Evolutionary conservation across 2,113 vertebrate genomes (phyloP).

Genomic region (Dromiciops gliroides): DNA sequence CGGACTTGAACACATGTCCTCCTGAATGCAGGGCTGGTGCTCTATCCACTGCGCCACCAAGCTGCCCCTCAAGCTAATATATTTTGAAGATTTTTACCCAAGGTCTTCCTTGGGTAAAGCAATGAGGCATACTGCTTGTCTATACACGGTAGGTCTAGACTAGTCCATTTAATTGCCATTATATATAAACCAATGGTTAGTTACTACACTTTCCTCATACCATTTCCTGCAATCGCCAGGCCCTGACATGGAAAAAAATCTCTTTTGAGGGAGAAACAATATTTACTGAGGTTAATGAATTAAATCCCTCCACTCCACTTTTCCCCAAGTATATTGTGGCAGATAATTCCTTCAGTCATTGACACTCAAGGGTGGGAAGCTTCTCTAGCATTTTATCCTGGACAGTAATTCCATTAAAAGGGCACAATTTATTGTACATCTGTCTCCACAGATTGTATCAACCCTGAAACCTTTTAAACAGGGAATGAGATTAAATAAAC

Average conservation of each 20-base stretch:
- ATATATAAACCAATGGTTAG: not conserved
- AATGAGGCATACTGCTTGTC: not conserved
- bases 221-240: constrained; percentile 15
- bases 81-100: not conserved
- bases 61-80: not conserved
- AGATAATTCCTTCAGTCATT: constrained; percentile 59
- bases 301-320: constrained; percentile 48
- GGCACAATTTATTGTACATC: constrained; percentile 79
- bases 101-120: not conserved
- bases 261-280: constrained; percentile 39
- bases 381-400: constrained; percentile 70
- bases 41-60: too few relatives aligned
- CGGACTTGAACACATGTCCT: too few relatives aligned
- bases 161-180: not conserved
- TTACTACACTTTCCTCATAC: constrained; percentile 13
- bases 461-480: constrained; percentile 81
- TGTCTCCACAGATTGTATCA: constrained; percentile 84
- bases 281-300: constrained; percentile 61
- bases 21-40: too few relatives aligned
- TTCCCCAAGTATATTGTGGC: constrained; percentile 57
- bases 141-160: too few relatives aligned
- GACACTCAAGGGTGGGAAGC: constrained; percentile 42
- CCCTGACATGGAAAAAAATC: constrained; percentile 46
- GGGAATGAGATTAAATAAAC: constrained; percentile 84
- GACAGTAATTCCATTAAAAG: constrained; percentile 82